Base-by-base conservation (phyloP, 2,888 invertebrate species). In the Zele albiditarsus region DNA sequence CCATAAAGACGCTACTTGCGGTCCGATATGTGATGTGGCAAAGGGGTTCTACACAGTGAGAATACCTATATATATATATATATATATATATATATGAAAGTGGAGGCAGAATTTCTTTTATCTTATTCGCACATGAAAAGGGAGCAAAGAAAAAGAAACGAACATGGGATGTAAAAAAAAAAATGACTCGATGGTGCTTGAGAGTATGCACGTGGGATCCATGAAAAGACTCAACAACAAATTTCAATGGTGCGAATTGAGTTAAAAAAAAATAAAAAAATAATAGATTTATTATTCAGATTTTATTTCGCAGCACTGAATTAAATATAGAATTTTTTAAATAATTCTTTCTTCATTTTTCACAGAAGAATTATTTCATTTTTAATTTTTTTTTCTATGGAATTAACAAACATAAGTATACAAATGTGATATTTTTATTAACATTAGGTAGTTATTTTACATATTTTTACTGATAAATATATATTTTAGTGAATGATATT, bases 1-100 rank as follows among this genome's bases (percentile, higher is more conserved):
- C 60, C 60, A 60, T 60, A 60, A 60, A 60, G 60, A 28, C 60
- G 60, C 28, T 60, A 60, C 60, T 60, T 60, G 60, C 14, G 60
- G 60, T 60, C 60, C 28, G 3, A 60, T 60, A 25, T 58, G 20
- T 53, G 53, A 27, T 27, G 60, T 27, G n/a, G 60, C 25, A 25
- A 53, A n/a, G 53, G 53, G 20, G 53, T 20, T 53, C n/a, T 20
- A n/a, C n/a, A 53, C 20, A 53, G 20, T 6, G n/a, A 53, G 38
- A 53, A 5, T 4, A 53, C n/a, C 8, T 53, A 20, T 20, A 20
- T 53, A 53, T 8, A 5, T 33, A 33, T 33, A 33, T 8, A 49
- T n/a, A n/a, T n/a, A 49, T n/a, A 49, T 23, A 53, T n/a, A 53
- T 12, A 58, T 25, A 12, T 25, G 1, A 10, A 23, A 27, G 27